These are phyloP conservation scores for Bursaphelenchus mucronatus DNA, from an alignment of 1,140 invertebrate genomes.

Conservation along the genomic window DNA sequence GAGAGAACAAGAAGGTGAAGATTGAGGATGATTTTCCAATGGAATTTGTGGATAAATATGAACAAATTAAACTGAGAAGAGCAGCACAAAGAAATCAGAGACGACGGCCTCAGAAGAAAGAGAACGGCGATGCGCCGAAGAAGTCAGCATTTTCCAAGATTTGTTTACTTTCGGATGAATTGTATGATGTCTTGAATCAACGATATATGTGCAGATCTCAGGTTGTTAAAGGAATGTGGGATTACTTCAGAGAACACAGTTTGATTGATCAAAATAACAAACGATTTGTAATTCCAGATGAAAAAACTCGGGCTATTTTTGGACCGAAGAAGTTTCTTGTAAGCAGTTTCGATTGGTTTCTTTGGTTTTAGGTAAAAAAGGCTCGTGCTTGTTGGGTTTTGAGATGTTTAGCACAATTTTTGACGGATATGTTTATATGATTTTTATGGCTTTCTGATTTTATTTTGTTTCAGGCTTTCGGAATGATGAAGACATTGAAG, in stretches of 20 bases:
- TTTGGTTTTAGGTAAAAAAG: neutral
- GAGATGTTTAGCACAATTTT: neutral
- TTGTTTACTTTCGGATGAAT: slow-evolving; percentile 34
- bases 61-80: slow-evolving; percentile 4
- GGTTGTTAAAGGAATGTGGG: slow-evolving; percentile 39
- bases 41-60: neutral
- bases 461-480: slow-evolving; percentile 29
- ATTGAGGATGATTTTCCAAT: neutral
- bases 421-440: neutral
- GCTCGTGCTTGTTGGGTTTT: neutral
- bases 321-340: slow-evolving; percentile 19
- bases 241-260: slow-evolving; percentile 31
- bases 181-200: slow-evolving; percentile 30
- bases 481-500: slow-evolving; percentile 31
- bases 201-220: slow-evolving; percentile 38
- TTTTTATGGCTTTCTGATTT: neutral
- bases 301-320: slow-evolving; percentile 24
- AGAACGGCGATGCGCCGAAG: neutral
- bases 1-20: slow-evolving; percentile 14
- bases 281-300: slow-evolving; percentile 38
- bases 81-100: slow-evolving; percentile 13
- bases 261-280: slow-evolving; percentile 36
- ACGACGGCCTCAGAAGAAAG: slow-evolving; percentile 12
- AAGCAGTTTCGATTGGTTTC: neutral
- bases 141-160: slow-evolving; percentile 21